Evolutionary conservation across 1,140 invertebrate species (phyloP), one percentile per base, ranked within the genome.

Genomic region (Drosophila lacteicornis): DNA sequence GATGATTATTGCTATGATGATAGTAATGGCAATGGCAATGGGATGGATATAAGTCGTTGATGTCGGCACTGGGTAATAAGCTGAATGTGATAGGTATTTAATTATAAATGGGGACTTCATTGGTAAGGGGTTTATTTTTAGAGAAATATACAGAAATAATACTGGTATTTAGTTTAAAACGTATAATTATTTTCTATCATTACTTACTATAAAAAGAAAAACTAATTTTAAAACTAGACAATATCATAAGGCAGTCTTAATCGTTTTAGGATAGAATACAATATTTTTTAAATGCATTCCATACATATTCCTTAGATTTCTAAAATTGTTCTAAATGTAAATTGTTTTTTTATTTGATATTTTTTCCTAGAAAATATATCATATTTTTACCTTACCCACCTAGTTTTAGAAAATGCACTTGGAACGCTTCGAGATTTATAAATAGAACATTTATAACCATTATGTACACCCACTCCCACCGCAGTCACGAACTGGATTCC

Each of bases 401-500:
- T 4, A 19, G 5, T 51, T 22, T 25, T 33, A 3, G 6, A 50
- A 49, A 33, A n/a, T 27, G 25, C 51, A 45, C 36, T 43, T 45
- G n/a, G 9, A 2, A 6, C 11, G 9, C 38, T 43, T 42, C 5
- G 27, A n/a, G 1, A n/a, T 12, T 46, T 70, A 68, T 55, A 55
- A 70, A 70, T 70, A 68, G 40, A 70, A 70, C 47, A 46, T 53
- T 53, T 53, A 53, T 65, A 45, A 51, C 30, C 25, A 25, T 51
- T 51, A 25, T 67, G 7, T 36, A 33, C 40, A 70, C 62, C 45
- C 38, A 73, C 67, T 22, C 45, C 67, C 69, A 73, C 46, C 38
- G 53, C 22, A 40, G 56, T 73, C 70, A 73, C 68, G 70, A 73
- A 73, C 55, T 51, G 53, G 11, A 73, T 47, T 40, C 36, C 43